phyloP scores from a whole-genome alignment of 2,888 invertebrate genomes.

The Priocnemis perturbator region DNA sequence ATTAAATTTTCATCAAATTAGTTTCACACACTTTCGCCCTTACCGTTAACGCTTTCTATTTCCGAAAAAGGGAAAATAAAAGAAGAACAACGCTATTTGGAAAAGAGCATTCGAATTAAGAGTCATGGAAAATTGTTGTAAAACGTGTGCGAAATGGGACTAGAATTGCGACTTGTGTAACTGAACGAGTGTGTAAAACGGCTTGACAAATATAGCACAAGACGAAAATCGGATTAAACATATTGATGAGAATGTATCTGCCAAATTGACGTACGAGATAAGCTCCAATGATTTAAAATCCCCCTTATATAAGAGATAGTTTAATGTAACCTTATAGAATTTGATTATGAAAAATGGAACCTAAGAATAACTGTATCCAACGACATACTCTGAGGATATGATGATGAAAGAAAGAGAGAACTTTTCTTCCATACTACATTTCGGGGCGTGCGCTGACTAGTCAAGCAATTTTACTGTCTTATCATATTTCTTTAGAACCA shows the following conservation, averaged over 20 bases:
- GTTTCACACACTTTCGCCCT: slow-evolving; percentile 39
- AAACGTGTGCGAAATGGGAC: background rate
- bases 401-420: slow-evolving; percentile 34
- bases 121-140: slow-evolving; percentile 10
- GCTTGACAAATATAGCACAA: slow-evolving; percentile 52
- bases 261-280: slow-evolving; percentile 50
- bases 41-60: slow-evolving; percentile 21
- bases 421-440: slow-evolving; percentile 62
- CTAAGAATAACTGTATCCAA: slow-evolving; percentile 39
- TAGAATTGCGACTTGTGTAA: slow-evolving; percentile 9
- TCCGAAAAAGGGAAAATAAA: slow-evolving; percentile 3
- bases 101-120: slow-evolving; percentile 16
- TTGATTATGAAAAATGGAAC: slow-evolving; percentile 47
- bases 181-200: slow-evolving; percentile 45
- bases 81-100: slow-evolving; percentile 1
- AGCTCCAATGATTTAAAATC: slow-evolving; percentile 45
- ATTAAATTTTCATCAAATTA: slow-evolving; percentile 51
- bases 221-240: slow-evolving; percentile 18
- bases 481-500: slow-evolving; percentile 57
- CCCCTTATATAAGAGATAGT: slow-evolving; percentile 51
- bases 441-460: slow-evolving; percentile 73
- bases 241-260: slow-evolving; percentile 38
- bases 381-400: slow-evolving; percentile 47
- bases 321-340: slow-evolving; percentile 50
- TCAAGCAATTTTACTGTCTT: slow-evolving; percentile 73